Evolutionary conservation across 1,140 invertebrate genomes (phyloP), one percentile per base, ranked within the genome.

Genomic region (Atta cephalotes): DNA sequence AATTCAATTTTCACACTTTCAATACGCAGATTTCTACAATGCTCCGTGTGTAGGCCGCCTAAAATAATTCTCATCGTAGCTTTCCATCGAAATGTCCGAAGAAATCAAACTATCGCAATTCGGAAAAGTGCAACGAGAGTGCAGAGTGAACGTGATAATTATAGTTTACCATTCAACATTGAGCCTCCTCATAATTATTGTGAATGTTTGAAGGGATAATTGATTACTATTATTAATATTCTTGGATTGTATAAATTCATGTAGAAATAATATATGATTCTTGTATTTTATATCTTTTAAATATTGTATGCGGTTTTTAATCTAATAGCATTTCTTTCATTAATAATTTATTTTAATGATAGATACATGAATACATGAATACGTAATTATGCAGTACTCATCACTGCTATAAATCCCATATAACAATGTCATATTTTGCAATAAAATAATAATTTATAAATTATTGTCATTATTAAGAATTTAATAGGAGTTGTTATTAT

Each of bases 1-100:
- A 84, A 84, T 76, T 84, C 80, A 74, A 84, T 87, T 71, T 65
- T 16, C 66, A 31, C 45, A 66, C 51, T 51, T 51, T 66, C 25
- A 58, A 66, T 86, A 49, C 68, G 68, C 79, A 31, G 66, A 82
- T 82, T 82, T 77, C 49, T 25, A 63, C 35, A 45, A 78, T 62
- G 49, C 65, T 31, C 39, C 12, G 51, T 18, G 65, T 56, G 25
- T 39, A 39, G 51, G 25, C 21, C 39, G 53, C 16, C 25, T 21
- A 16, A 12, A 58, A 14, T 71, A 16, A 45, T 70, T 70, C n/a
- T 18, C 81, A 14, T 45, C 25, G 16, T 21, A 14, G 7, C 9
- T n/a, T 21, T 56, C 16, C 51, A 39, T 28, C 21, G 14, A 70
- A 58, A 58, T 25, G n/a, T 21, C 79, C 35, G 18, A 5, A n/a